phyloP scores from a whole-genome alignment of 2,888 invertebrate genomes.

The Ophonus ardosiacus region DNA sequence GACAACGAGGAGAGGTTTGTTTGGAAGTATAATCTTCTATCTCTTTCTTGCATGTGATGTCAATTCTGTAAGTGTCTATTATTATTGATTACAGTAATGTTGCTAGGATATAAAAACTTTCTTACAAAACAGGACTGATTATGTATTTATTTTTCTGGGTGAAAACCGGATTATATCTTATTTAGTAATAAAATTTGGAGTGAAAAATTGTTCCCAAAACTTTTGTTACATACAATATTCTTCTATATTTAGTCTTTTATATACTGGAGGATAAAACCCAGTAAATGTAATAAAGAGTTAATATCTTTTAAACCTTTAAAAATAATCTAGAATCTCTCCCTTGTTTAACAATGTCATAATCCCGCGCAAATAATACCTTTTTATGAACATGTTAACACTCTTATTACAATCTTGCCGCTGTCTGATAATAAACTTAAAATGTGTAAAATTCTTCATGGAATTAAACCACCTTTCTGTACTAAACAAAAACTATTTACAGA shows the following conservation, averaged over 20 bases:
- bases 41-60: too few species aligned
- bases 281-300: neutral
- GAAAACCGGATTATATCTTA: too few species aligned
- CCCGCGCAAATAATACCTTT: neutral
- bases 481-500: slow-evolving; percentile 42
- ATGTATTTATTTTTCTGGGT: too few species aligned
- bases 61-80: too few species aligned
- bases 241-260: neutral
- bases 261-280: neutral
- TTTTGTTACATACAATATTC: too few species aligned
- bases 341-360: neutral
- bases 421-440: slow-evolving; percentile 8
- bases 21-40: too few species aligned
- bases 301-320: neutral
- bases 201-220: too few species aligned
- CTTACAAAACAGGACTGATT: too few species aligned
- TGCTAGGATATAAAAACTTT: too few species aligned
- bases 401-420: neutral
- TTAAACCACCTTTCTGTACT: slow-evolving; percentile 20
- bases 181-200: too few species aligned
- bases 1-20: too few species aligned
- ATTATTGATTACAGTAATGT: too few species aligned
- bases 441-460: slow-evolving; percentile 38
- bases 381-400: neutral
- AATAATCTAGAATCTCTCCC: neutral